phyloP scores from a whole-genome alignment of 2,113 vertebrate species.

The Pterocles orientalis region DNA sequence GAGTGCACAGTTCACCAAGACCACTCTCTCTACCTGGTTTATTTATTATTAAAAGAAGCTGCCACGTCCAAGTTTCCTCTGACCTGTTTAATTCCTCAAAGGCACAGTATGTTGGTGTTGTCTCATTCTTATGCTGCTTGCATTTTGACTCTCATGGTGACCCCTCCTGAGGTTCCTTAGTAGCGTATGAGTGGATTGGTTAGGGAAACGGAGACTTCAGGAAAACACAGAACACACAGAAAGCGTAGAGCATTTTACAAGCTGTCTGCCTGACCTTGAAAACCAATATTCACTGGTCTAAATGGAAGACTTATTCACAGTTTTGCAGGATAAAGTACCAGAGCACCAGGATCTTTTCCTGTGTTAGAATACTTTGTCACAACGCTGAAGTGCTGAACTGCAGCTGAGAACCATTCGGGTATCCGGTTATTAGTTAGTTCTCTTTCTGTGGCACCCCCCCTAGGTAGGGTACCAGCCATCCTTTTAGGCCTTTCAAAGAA shows the following conservation, averaged over 20 bases:
- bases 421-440: neutral
- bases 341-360: neutral
- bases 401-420: neutral
- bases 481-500: neutral
- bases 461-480: neutral
- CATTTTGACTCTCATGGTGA: neutral
- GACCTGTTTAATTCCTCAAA: neutral
- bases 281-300: neutral
- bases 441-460: neutral
- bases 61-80: neutral
- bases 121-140: neutral
- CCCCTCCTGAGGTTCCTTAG: neutral
- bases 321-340: neutral
- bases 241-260: neutral
- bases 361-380: neutral
- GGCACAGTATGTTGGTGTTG: neutral
- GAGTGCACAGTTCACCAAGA: neutral
- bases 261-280: constrained; percentile 6
- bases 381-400: neutral
- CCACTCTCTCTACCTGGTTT: neutral
- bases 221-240: neutral
- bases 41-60: neutral
- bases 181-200: neutral
- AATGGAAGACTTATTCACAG: neutral
- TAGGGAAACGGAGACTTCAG: neutral